Evolutionary conservation across 1,140 invertebrate genomes (phyloP).

Genomic region (Calycopis cecrops): DNA sequence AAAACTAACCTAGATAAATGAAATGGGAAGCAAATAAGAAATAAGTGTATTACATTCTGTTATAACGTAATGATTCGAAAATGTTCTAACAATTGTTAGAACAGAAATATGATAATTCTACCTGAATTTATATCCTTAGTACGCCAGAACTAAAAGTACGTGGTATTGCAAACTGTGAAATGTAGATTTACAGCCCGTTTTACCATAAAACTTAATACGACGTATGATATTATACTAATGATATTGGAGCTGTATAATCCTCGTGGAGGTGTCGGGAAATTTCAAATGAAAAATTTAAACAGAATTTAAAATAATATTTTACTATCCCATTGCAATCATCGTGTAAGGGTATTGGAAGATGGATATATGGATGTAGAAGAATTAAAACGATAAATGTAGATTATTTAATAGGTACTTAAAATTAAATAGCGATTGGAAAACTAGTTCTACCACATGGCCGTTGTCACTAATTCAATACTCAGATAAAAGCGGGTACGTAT

Average conservation of each 20-base stretch:
- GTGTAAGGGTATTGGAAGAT: no score
- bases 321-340: no score
- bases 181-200: not conserved
- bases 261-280: not conserved
- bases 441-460: no score
- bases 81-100: conserved; percentile 3
- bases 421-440: no score
- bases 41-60: not conserved
- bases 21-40: no score
- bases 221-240: conserved; percentile 9
- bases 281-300: not conserved
- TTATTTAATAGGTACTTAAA: no score
- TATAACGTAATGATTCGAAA: conserved; percentile 3
- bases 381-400: no score
- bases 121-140: not conserved
- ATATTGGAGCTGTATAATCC: conserved; percentile 7
- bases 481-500: no score
- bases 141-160: not conserved
- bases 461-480: no score
- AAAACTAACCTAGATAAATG: no score
- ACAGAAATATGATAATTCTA: conserved; percentile 2
- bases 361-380: no score
- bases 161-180: not conserved
- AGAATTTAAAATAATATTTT: not conserved
- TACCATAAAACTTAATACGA: not conserved